Percentiles rank a stretch among this genome's conserved stretches.
Conservation (phyloP, 2,888 invertebrate genomes). For the Nomada ruficornis region DNA sequence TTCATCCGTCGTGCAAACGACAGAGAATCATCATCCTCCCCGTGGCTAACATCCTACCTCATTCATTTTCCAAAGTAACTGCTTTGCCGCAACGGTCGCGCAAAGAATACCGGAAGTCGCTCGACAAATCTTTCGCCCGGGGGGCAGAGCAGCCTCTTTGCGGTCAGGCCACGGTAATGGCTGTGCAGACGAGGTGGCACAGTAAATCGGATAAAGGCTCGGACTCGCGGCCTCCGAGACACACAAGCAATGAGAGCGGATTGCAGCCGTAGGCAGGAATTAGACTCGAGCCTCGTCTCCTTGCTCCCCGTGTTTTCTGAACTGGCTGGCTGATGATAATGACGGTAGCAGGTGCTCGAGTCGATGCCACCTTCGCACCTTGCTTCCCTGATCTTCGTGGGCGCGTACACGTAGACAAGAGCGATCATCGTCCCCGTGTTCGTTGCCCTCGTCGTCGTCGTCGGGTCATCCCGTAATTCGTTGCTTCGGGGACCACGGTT, state of each 20-base stretch:
- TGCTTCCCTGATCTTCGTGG: constrained; percentile 61
- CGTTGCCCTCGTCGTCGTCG: constrained; percentile 64
- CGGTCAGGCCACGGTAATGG: constrained; percentile 57
- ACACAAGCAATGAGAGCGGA: constrained; percentile 66
- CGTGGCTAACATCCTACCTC: background rate
- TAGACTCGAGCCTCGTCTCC: constrained; percentile 76
- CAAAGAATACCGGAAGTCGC: constrained; percentile 42
- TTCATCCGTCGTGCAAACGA: background rate
- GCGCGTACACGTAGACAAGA: constrained; percentile 31
- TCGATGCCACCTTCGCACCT: constrained; percentile 80
- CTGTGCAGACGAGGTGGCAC: constrained; percentile 47
- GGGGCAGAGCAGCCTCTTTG: constrained; percentile 40
- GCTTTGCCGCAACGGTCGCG: background rate
- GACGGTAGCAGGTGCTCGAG: constrained; percentile 82
- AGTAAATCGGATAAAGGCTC: constrained; percentile 62
- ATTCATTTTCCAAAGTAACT: constrained; percentile 7
- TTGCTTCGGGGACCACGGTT: constrained; percentile 67
- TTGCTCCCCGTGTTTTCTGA: constrained; percentile 77
- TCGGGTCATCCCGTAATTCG: constrained; percentile 75
- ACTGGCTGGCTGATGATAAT: constrained; percentile 80
- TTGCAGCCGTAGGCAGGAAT: constrained; percentile 77
- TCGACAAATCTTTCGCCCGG: constrained; percentile 55
- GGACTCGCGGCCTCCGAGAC: constrained; percentile 18
- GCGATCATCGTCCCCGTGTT: constrained; percentile 51
- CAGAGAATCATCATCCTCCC: background rate